These are phyloP conservation scores for Rhyacichthys aspro DNA, from an alignment of 2,797 vertebrate species.

Conservation along the genomic window DNA sequence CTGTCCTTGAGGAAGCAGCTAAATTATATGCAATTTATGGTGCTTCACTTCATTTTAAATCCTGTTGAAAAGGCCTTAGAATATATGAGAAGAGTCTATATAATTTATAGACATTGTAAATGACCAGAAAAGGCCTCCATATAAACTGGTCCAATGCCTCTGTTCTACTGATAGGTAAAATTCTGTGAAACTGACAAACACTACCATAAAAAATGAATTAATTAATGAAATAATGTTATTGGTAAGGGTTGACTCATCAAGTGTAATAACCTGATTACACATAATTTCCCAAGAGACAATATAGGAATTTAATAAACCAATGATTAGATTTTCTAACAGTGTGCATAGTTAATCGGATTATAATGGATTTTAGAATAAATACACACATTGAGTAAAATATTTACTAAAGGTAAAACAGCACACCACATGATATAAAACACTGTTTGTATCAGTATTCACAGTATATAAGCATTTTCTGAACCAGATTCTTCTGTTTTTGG, in stretches of 20 bases:
- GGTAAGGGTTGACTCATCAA: conserved; percentile 3
- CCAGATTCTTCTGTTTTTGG: too few relatives aligned
- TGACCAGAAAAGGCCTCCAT: conserved; percentile 22
- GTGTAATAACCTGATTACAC: neutral
- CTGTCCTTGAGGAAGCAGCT: conserved; percentile 51
- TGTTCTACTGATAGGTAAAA: conserved; percentile 1
- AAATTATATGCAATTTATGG: conserved; percentile 54
- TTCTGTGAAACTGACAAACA: conserved; percentile 20
- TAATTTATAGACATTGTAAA: conserved; percentile 37
- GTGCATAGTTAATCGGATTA: too few relatives aligned
- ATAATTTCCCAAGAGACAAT: too few relatives aligned
- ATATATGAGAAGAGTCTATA: conserved; percentile 31
- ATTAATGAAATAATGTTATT: neutral
- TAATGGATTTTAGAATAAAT: too few relatives aligned
- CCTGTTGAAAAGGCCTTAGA: conserved; percentile 33
- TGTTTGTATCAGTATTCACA: too few relatives aligned
- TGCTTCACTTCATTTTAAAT: conserved; percentile 44
- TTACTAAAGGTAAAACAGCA: too few relatives aligned
- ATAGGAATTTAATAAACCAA: too few relatives aligned
- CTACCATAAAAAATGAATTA: conserved; percentile 1
- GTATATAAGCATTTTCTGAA: too few relatives aligned
- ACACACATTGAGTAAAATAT: too few relatives aligned
- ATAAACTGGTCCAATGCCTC: conserved; percentile 1
- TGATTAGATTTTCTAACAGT: too few relatives aligned
- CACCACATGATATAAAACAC: too few relatives aligned